These are phyloP conservation scores for Struthio camelus DNA, from an alignment of 2,113 vertebrate genomes.

Conservation along the genomic window DNA sequence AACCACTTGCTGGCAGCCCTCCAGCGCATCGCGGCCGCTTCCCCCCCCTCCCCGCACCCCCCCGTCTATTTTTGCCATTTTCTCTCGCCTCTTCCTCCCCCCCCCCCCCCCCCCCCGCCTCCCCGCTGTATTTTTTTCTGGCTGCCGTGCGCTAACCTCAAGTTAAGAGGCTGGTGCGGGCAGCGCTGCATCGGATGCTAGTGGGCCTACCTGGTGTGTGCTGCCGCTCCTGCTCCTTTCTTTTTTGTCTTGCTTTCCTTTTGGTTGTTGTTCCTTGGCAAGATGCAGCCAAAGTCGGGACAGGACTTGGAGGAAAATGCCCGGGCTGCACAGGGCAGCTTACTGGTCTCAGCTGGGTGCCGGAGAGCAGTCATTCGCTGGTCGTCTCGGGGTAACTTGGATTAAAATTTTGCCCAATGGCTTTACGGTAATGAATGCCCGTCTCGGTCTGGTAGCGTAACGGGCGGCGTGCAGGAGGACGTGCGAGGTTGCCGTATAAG, in stretches of 20 bases:
- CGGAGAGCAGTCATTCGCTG: neutral
- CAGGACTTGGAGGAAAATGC: neutral
- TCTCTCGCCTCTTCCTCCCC: neutral
- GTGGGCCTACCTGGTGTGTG: slow-evolving; percentile 32
- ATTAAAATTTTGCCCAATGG: neutral
- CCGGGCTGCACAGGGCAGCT: neutral
- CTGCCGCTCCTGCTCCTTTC: neutral
- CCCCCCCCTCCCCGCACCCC: no score
- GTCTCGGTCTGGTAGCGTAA: neutral
- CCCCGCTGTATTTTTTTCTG: neutral
- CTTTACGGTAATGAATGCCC: neutral
- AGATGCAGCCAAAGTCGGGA: neutral
- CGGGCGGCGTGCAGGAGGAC: slow-evolving; percentile 36
- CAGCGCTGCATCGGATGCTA: neutral
- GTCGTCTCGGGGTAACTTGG: neutral
- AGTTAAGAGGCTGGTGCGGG: neutral
- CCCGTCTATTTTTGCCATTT: neutral
- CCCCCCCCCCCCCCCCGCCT: neutral
- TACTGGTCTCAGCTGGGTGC: rapidly evolving
- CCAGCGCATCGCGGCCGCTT: neutral
- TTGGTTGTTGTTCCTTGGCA: neutral
- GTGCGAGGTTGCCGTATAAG: slow-evolving; percentile 64
- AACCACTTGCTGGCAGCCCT: neutral
- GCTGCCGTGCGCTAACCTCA: neutral
- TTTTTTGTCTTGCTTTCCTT: neutral